Evolutionary conservation across 2,888 invertebrate genomes (phyloP), one percentile per base, ranked within the genome.

Genomic region (Leucania comma): DNA sequence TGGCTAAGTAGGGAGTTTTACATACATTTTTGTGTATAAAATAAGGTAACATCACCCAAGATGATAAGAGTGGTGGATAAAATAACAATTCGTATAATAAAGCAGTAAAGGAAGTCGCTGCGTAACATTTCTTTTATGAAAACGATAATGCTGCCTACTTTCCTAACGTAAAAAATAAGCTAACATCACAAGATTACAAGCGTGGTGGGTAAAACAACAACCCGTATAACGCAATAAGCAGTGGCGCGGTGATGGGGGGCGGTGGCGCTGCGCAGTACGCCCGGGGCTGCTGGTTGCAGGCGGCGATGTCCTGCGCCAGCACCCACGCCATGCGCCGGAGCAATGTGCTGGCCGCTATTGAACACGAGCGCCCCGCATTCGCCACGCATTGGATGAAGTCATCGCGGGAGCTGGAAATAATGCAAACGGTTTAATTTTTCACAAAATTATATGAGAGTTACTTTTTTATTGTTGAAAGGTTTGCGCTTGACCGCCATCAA

Each of bases 281-380:
- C 0, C 89, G 84, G 0, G 93, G 92, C 35, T 93, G 93, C n/a
- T 90, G 90, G 54, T 86, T 87, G 86, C 95, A 95, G 0, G 93
- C 91, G 0, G 93, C 95, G 3, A 95, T 92, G 74, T 96, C 95
- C 67, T 95, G 95, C 0, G 95, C 93, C 12, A 95, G 89, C 17
- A 96, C 93, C 92, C 94, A 94, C 2, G 95, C 94, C 91, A 96
- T 93, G 32, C 93, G 92, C 70, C 91, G 89, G 26, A 96, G 91
- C 75, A 96, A 83, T 0, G 85, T 88, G 67, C 92, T 88, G 0
- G 94, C 95, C 0, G 87, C 63, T 35, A 72, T 80, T 0, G 95
- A 92, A 74, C 95, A 96, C 2, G 90, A 83, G 6, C 93, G 90
- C 0, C 94, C 93, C 0, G 92, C 93, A 60, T 92, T 85, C 3